phyloP scores from a whole-genome alignment of 2,113 vertebrate species.

The Orthonyx spaldingii region DNA sequence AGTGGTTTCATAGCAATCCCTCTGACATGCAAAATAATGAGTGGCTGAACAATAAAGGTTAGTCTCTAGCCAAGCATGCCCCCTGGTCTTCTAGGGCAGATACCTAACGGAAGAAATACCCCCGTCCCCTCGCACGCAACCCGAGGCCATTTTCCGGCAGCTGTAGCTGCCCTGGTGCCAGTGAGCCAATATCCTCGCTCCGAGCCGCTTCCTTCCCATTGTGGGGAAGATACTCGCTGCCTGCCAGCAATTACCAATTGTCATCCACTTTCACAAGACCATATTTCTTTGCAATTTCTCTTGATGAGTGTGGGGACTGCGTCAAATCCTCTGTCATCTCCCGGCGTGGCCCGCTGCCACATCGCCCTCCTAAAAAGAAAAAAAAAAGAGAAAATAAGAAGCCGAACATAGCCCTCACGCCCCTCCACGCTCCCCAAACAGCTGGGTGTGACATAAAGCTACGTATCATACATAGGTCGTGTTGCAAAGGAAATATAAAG shows the following conservation, averaged over 20 bases:
- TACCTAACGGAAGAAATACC: not conserved
- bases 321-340: slow-evolving; percentile 51
- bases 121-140: not conserved
- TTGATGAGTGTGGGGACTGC: slow-evolving; percentile 43
- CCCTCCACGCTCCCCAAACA: not conserved
- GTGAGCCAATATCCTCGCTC: not conserved
- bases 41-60: not conserved
- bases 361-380: not conserved
- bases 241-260: slow-evolving; percentile 69
- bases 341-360: not conserved
- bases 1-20: not conserved
- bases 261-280: slow-evolving; percentile 67
- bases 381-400: not conserved
- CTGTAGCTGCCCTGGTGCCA: not conserved
- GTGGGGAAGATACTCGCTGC: slow-evolving; percentile 27
- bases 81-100: not conserved
- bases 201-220: slow-evolving; percentile 20
- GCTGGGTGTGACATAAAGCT: slow-evolving; percentile 47
- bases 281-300: slow-evolving; percentile 62
- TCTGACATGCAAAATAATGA: not conserved
- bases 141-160: not conserved
- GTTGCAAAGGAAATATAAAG: not conserved
- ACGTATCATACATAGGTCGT: slow-evolving; percentile 29
- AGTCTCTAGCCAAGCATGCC: not conserved
- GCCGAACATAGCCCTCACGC: not conserved